Conservation (phyloP, 2,797 vertebrate genomes). For the Tiaroga cobitis region DNA sequence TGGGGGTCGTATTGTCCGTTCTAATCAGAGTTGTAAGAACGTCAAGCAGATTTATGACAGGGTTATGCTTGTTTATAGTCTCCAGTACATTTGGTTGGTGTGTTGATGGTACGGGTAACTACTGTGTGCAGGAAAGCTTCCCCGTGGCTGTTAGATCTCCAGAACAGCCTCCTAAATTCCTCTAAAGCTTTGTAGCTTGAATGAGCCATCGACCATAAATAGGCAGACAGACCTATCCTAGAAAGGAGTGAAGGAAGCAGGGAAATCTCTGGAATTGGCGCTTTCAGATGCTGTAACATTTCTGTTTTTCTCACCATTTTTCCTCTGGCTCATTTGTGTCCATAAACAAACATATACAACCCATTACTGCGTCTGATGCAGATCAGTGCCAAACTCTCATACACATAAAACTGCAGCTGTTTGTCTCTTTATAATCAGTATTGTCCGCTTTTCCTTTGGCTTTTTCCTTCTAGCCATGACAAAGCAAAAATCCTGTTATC, state of each 20-base stretch:
- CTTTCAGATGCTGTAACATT: slow-evolving; percentile 60
- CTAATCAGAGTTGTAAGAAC: slow-evolving; percentile 52
- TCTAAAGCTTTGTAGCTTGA: slow-evolving; percentile 60
- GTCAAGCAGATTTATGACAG: slow-evolving; percentile 25
- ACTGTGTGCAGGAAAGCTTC: slow-evolving; percentile 38
- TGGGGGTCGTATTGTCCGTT: slow-evolving; percentile 44
- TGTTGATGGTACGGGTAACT: slow-evolving; percentile 29
- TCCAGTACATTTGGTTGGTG: neutral
- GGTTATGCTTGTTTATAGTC: slow-evolving; percentile 10
- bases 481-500: neutral
- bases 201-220: slow-evolving; percentile 81
- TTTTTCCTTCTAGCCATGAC: neutral
- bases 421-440: neutral
- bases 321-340: slow-evolving; percentile 23
- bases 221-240: slow-evolving; percentile 69
- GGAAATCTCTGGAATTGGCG: slow-evolving; percentile 63
- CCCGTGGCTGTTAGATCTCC: slow-evolving; percentile 64
- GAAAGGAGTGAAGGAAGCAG: slow-evolving; percentile 50
- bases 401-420: slow-evolving; percentile 5
- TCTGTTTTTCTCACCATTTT: slow-evolving; percentile 49
- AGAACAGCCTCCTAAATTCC: slow-evolving; percentile 67
- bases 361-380: neutral
- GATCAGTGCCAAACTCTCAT: neutral
- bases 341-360: slow-evolving; percentile 31
- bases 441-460: neutral